A percentile compares a stretch with the other conserved stretches of the same genome.
phyloP scores from a whole-genome alignment of 2,113 vertebrate species.

The Muntiacus reevesi region DNA sequence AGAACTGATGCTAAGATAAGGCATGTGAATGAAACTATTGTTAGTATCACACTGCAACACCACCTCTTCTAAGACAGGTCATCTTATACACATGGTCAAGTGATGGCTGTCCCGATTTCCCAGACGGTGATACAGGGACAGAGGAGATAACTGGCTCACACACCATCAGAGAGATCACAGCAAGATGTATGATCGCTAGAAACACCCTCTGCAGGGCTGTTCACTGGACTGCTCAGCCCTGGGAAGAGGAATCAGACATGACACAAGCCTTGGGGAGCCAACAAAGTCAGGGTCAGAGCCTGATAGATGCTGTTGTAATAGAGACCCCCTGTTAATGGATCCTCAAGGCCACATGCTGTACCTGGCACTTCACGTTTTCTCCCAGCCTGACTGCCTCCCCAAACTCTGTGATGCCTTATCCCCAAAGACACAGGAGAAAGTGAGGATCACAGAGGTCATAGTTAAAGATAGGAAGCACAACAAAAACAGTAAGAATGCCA shows the following conservation, averaged over 20 bases:
- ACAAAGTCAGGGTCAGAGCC: background rate
- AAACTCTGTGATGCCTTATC: background rate
- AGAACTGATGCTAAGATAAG: background rate
- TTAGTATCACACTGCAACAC: background rate
- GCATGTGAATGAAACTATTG: background rate
- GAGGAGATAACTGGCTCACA: background rate
- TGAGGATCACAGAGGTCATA: background rate
- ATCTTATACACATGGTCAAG: background rate
- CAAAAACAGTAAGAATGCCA: background rate
- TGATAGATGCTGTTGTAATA: background rate
- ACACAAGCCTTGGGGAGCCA: background rate
- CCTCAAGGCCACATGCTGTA: background rate
- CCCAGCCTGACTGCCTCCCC: background rate
- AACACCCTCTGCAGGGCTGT: background rate
- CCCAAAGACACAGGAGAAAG: background rate
- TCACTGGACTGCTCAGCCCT: background rate
- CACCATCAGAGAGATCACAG: background rate
- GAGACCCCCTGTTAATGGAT: no score
- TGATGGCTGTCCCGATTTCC: no score
- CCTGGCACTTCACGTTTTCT: background rate
- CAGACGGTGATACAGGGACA: background rate
- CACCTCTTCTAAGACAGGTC: background rate
- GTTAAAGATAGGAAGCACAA: background rate
- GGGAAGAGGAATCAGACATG: background rate
- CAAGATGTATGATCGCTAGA: background rate